Percentiles rank a stretch among this genome's conserved stretches.
These are phyloP conservation scores for Drosophila infuscata DNA, from an alignment of 2,888 invertebrate genomes.

Conservation along the genomic window DNA sequence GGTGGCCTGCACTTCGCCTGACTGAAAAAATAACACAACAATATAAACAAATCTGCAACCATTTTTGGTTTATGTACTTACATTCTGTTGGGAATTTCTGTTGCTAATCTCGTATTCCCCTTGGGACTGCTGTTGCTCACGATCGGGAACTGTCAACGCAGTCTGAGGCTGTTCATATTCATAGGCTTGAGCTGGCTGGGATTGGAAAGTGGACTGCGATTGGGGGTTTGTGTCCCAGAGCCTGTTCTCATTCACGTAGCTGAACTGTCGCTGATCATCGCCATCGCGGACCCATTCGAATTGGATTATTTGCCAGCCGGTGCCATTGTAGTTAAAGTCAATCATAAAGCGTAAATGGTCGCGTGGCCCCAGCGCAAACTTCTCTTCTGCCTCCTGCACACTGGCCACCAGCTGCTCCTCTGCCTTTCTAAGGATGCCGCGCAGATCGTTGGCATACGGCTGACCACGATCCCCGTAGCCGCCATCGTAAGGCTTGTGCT, in stretches of 20 bases:
- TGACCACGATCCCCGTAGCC: conserved; percentile 86
- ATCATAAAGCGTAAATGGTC: conserved; percentile 82
- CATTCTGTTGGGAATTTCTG: conserved; percentile 46
- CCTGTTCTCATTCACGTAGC: conserved; percentile 86
- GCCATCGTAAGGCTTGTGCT: conserved; percentile 86
- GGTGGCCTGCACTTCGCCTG: conserved; percentile 61
- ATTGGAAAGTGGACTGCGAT: background rate
- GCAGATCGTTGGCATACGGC: conserved; percentile 79
- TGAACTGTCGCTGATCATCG: conserved; percentile 70
- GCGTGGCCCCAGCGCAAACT: conserved; percentile 66
- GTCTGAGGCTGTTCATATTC: conserved; percentile 39
- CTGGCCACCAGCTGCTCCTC: conserved; percentile 58
- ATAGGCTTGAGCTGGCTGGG: conserved; percentile 21
- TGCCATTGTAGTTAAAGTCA: conserved; percentile 80
- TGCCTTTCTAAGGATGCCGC: conserved; percentile 54
- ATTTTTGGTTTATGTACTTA: conserved; percentile 28
- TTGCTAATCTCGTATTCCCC: background rate
- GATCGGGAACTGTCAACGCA: background rate
- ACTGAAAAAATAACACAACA: conserved; percentile 44
- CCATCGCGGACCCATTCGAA: conserved; percentile 83
- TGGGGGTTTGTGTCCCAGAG: conserved; percentile 75
- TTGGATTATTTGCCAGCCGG: conserved; percentile 83
- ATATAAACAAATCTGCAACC: background rate
- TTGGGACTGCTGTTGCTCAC: conserved; percentile 12
- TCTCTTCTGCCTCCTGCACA: conserved; percentile 42